Evolutionary conservation across 2,888 invertebrate species (phyloP).

Genomic region (Podotricha telesiphe): DNA sequence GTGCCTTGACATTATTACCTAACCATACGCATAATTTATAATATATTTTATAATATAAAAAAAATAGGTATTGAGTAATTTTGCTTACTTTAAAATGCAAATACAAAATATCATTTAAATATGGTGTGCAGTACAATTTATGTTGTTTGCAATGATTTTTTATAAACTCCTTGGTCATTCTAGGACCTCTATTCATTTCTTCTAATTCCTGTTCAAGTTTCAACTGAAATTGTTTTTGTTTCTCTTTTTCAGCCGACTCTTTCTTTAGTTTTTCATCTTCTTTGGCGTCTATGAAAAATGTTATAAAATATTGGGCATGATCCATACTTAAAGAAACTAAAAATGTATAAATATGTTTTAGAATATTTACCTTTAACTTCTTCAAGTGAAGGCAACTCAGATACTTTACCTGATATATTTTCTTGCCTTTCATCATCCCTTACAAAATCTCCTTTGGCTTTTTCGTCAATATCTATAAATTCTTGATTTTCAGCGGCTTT

Average conservation of each 20-base stretch:
- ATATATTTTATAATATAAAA: too few species aligned
- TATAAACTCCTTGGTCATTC: conserved; percentile 92
- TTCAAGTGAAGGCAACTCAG: conserved; percentile 41
- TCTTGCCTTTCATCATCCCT: conserved; percentile 40
- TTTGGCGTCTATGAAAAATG: conserved; percentile 29
- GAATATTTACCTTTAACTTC: conserved; percentile 39
- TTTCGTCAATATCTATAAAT: conserved; percentile 45
- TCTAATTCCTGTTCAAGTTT: conserved; percentile 69
- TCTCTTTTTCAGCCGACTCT: conserved; percentile 59
- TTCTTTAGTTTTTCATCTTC: conserved; percentile 54
- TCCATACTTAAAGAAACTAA: neutral
- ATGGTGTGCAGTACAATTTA: conserved; percentile 93
- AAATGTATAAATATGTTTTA: neutral
- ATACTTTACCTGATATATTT: conserved; percentile 28
- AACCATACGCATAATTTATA: too few species aligned
- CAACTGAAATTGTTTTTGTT: conserved; percentile 58
- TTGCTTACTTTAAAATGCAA: conserved; percentile 93
- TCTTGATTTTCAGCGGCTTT: conserved; percentile 52
- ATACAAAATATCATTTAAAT: conserved; percentile 96
- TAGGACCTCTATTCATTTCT: conserved; percentile 65
- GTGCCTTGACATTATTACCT: too few species aligned
- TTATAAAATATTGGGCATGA: neutral
- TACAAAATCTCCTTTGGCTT: conserved; percentile 65
- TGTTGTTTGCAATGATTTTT: conserved; percentile 92
- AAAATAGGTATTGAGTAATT: neutral